Conservation (phyloP, 1,140 invertebrate species). For the Heliconius hewitsoni region DNA sequence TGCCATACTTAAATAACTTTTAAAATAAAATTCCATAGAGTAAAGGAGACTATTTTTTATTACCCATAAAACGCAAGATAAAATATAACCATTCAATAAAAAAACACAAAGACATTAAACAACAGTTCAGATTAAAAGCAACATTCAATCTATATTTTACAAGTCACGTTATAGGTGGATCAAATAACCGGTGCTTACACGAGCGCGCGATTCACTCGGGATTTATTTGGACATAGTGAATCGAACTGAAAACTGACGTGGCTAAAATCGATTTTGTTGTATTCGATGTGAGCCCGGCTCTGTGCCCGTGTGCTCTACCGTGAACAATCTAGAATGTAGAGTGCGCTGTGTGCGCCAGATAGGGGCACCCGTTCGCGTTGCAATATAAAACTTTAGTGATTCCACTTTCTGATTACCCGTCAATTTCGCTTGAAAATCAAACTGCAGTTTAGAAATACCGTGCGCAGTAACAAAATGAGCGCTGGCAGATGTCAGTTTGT, state of each 20-base stretch:
- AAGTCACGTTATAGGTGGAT: constrained; percentile 34
- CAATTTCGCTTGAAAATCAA: constrained; percentile 10
- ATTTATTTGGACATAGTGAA: constrained; percentile 50
- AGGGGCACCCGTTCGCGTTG: constrained; percentile 39
- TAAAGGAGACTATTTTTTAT: too few species aligned
- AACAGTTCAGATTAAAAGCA: constrained; percentile 28
- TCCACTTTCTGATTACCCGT: constrained; percentile 24
- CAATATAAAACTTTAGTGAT: constrained; percentile 40
- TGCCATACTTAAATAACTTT: too few species aligned
- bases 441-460: neutral
- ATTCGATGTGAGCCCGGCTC: constrained; percentile 47
- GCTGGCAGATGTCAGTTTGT: neutral
- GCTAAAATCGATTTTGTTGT: constrained; percentile 49
- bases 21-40: too few species aligned
- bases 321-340: constrained; percentile 54
- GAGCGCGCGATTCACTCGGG: constrained; percentile 39
- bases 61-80: too few species aligned
- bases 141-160: constrained; percentile 29
- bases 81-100: neutral
- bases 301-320: constrained; percentile 52
- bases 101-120: constrained; percentile 11
- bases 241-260: constrained; percentile 46
- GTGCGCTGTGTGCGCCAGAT: constrained; percentile 37
- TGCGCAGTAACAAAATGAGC: constrained; percentile 2
- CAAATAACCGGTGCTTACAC: constrained; percentile 41